Conservation (phyloP, 2,888 invertebrate species). For the Diarsia rubi region DNA sequence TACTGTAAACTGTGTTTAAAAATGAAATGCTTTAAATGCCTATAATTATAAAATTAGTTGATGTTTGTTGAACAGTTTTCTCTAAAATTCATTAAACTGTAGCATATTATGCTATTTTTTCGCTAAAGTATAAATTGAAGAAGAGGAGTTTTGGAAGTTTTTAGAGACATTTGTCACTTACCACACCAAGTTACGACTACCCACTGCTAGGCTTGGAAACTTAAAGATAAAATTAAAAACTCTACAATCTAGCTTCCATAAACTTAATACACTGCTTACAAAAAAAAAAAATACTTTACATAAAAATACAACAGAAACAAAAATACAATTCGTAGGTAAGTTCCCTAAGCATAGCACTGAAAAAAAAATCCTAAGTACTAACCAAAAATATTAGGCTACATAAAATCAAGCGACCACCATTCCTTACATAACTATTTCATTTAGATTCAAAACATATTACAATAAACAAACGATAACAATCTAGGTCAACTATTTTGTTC, state of each 20-base stretch:
- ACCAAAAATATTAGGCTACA: slow-evolving; percentile 1
- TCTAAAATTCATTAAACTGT: background rate
- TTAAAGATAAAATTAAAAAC: background rate
- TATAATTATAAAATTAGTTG: background rate
- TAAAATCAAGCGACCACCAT: slow-evolving; percentile 14
- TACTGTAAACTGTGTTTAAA: background rate
- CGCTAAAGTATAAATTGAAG: background rate
- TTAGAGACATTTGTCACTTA: background rate
- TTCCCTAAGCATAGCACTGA: background rate
- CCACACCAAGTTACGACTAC: background rate
- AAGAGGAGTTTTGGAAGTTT: no score
- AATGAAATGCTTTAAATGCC: background rate
- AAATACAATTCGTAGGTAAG: background rate
- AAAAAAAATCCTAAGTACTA: background rate
- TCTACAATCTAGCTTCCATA: no score
- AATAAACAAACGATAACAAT: slow-evolving; percentile 67
- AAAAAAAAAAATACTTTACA: background rate
- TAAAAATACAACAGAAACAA: background rate
- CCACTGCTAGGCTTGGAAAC: background rate
- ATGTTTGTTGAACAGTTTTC: background rate
- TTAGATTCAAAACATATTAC: slow-evolving; percentile 55
- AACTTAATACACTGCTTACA: background rate
- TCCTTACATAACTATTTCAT: slow-evolving; percentile 42
- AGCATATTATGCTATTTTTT: background rate
- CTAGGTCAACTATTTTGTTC: slow-evolving; percentile 70